Evolutionary conservation across 1,140 invertebrate species (phyloP).

Genomic region (Brachionus koreanus): DNA sequence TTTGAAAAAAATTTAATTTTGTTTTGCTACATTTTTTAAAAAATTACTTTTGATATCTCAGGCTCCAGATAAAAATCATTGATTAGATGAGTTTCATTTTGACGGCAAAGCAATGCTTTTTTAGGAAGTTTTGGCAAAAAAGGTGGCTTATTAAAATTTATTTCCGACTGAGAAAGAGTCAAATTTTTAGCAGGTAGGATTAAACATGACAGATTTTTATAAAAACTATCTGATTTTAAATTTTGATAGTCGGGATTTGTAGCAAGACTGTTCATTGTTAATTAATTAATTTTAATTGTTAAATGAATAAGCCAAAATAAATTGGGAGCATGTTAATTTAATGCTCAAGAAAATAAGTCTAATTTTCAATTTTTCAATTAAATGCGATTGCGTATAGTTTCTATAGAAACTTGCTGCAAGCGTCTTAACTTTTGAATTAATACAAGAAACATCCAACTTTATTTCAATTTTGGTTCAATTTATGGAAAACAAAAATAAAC

Average conservation of each 20-base stretch:
- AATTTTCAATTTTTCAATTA: slow-evolving; percentile 1
- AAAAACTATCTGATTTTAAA: slow-evolving; percentile 12
- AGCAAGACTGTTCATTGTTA: background rate
- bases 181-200: background rate
- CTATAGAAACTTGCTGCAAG: slow-evolving; percentile 39
- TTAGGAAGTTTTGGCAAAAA: slow-evolving; percentile 33
- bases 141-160: slow-evolving; percentile 20
- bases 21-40: background rate
- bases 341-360: background rate
- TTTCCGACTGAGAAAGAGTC: background rate
- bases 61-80: slow-evolving; percentile 24
- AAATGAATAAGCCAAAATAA: background rate
- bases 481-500: slow-evolving; percentile 32
- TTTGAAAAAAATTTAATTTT: background rate
- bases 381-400: slow-evolving; percentile 26
- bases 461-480: background rate
- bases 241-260: background rate
- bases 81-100: slow-evolving; percentile 28
- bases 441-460: slow-evolving; percentile 34
- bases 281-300: background rate
- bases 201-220: background rate
- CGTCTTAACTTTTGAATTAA: slow-evolving; percentile 28
- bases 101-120: background rate
- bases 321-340: background rate
- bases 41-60: background rate